Evolutionary conservation across 2,113 vertebrate genomes (phyloP).

Genomic region (Pseudonaja textilis): DNA sequence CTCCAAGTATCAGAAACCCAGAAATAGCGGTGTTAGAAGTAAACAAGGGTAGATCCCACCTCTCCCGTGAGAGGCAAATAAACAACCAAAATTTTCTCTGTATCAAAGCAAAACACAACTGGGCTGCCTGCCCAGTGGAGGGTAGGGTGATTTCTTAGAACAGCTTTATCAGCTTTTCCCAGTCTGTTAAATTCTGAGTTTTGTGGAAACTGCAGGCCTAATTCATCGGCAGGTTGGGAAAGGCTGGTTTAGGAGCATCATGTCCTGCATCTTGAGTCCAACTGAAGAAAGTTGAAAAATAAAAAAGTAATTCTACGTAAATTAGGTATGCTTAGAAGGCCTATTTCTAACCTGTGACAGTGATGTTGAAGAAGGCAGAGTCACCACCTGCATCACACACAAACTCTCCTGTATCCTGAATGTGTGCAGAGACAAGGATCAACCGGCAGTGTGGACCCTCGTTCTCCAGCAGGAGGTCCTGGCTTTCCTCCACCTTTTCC

Average conservation of each 20-base stretch:
- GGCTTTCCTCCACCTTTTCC: slow-evolving; percentile 70
- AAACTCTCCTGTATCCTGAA: slow-evolving; percentile 83
- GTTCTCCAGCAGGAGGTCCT: slow-evolving; percentile 77
- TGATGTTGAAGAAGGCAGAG: slow-evolving; percentile 78
- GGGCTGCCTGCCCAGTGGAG: background rate
- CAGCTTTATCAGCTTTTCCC: background rate
- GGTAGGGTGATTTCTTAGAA: background rate
- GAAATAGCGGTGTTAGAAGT: background rate
- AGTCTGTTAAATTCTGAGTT: background rate
- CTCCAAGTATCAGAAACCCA: background rate
- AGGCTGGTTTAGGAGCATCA: background rate
- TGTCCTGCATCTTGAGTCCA: background rate
- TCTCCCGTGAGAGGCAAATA: background rate
- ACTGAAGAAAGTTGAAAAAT: background rate
- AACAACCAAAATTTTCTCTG: background rate
- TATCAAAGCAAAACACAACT: background rate
- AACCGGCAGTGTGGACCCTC: slow-evolving; percentile 78
- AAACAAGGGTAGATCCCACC: background rate
- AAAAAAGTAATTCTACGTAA: background rate
- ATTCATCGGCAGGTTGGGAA: background rate
- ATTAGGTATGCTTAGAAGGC: background rate
- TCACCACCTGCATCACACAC: slow-evolving; percentile 69
- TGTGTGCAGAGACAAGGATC: slow-evolving; percentile 78
- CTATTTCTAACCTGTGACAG: slow-evolving; percentile 71
- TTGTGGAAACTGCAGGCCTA: background rate